Evolutionary conservation across 1,140 invertebrate genomes (phyloP), one percentile per base, ranked within the genome.

Genomic region (Ceratosolen fusciceps): DNA sequence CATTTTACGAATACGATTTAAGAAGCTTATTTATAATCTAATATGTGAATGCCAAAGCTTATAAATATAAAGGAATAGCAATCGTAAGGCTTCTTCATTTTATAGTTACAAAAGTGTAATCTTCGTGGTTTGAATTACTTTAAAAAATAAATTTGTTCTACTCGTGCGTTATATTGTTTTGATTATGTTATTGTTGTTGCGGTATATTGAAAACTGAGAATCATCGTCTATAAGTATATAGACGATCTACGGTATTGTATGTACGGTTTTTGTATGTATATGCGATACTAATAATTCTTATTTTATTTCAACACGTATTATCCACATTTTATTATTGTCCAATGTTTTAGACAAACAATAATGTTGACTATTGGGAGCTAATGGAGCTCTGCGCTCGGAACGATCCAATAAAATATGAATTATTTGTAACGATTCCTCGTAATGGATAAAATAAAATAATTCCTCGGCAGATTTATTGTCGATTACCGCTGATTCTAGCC

Each of bases 41-140:
- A 31, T 77, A 71, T 49, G 68, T 71, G 14, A 62, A 47, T 67
- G 62, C 29, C 39, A 68, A 58, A 70, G 7, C 10, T 56, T 78
- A 72, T 72, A 34, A 31, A 65, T 60, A 78, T 62, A 60, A 39
- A 49, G 26, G 29, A 60, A 74, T 60, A 19, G n/a, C 24, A 34
- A 74, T 60, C 31, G n/a, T 37, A 34, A 60, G 29, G 10, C 16
- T 37, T n/a, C n/a, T n/a, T 47, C 43, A 31, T 54, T 34, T 1
- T n/a, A n/a, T n/a, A 72, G n/a, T 54, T 73, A 62, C 49, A 74
- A 12, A 8, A 74, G 29, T 14, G 39, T 58, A 29, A 56, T 77
- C 43, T 71, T 72, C 78, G 72, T 80, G 78, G 52, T 80, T 80
- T 80, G 72, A 80, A 80, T 34, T 80, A 80, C 72, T 74, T 52